Base-by-base conservation (phyloP, 2,113 vertebrate species). In the Amia ocellicauda region DNA sequence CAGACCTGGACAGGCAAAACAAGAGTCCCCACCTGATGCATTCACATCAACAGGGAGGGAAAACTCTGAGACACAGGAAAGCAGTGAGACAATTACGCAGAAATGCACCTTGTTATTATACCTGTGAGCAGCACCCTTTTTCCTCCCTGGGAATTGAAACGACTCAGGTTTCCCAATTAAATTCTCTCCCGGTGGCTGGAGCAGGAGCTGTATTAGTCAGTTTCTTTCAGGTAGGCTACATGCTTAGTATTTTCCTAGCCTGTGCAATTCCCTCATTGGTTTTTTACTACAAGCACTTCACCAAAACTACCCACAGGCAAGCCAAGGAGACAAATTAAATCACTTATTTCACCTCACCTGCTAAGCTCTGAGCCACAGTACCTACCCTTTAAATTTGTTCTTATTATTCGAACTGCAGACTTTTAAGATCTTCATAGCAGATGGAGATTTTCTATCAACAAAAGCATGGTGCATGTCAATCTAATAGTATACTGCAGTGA, bases 171-270 rank as follows among this genome's bases (percentile, higher is more conserved):
- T 19, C 14, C 14, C 45, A 47, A 16, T 17, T 47, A 19, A 47
- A 47, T 16, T 19, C 45, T 16, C 13, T 47, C 45, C 45, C 16
- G 5, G 5, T 11, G 26, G 24, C 59, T 10, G 28, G 28, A 56
- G 24, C 55, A 22, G 23, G 43, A 19, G 28, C n/a, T 51, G 9
- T 23, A 51, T 66, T 41, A 42, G 45, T 50, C 63, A 65, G 43
- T 27, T 57, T 26, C 4, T 50, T 43, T 19, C 43, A 26, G 19
- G 28, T 50, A 3, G n/a, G n/a, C n/a, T n/a, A 16, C 36, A 11
- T 7, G 40, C 24, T 23, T 23, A 20, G 22, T 45, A 7, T 19
- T 20, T 10, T 16, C 20, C 14, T 17, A 65, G 45, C 42, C 19
- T 58, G 24, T 58, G 20, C 7, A 23, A n/a, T 11, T 16, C 29